A percentile compares a stretch with the other conserved stretches of the same genome.
phyloP scores from a whole-genome alignment of 30 jellyfish, hydroid and myxozoan species.

The Aurelia coerulea region DNA sequence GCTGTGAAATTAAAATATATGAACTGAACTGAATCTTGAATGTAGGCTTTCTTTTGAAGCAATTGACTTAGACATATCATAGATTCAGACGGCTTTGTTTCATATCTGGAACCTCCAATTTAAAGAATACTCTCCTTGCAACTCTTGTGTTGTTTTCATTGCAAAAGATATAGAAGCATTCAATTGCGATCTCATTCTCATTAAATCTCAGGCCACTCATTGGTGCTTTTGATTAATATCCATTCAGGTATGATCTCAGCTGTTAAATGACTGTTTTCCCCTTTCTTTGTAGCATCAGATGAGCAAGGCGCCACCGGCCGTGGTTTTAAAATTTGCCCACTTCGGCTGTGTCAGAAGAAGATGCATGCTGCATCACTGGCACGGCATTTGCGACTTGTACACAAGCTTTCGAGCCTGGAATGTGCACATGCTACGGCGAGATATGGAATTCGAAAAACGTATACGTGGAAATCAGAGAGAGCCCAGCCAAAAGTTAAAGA shows the following conservation, averaged over 20 bases:
- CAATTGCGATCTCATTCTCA: no score
- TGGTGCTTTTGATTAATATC: neutral
- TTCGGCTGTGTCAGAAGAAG: neutral
- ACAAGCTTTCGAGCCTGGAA: neutral
- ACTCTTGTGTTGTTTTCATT: no score
- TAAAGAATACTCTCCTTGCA: no score
- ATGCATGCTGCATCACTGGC: neutral
- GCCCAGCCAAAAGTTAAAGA: neutral
- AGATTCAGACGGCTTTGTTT: no score
- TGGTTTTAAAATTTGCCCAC: neutral
- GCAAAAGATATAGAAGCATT: no score
- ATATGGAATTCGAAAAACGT: neutral
- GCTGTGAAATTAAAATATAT: no score
- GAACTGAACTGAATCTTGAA: no score
- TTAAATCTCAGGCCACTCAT: neutral
- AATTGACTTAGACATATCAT: no score
- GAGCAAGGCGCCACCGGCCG: neutral
- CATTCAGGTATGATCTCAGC: neutral
- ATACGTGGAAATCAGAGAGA: neutral
- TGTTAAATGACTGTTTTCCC: neutral
- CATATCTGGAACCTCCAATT: no score
- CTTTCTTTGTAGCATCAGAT: neutral
- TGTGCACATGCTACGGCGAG: neutral
- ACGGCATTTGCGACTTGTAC: neutral
- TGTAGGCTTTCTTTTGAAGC: no score